Base-by-base conservation (phyloP, 2,797 vertebrate species). In the Todus mexicanus region DNA sequence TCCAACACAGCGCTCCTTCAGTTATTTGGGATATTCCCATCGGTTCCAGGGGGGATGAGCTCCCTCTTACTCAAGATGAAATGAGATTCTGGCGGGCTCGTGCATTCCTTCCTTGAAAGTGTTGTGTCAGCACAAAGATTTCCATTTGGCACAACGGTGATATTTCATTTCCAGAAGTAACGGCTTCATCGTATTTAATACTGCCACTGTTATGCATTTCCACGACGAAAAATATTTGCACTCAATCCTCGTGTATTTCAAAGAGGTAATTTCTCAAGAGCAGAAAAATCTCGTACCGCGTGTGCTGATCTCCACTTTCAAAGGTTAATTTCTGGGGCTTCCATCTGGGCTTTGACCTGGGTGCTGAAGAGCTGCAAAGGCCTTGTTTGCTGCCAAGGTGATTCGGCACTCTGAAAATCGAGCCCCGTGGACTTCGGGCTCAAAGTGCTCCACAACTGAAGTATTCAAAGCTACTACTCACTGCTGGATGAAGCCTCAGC, bases 151-250 rank as follows among this genome's bases (percentile, higher is more conserved):
- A 60, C 65, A 84, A 61, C 4, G n/a, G 83, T 37, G 65, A 25
- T 77, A 76, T 64, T 92, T 84, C 86, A 74, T 40, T 31, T 87
- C 47, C 64, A 72, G 78, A 87, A 57, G 54, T 59, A 80, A 72
- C 18, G 72, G 54, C 69, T 88, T 73, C 42, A 84, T 77, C 80
- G 26, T 37, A 76, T 69, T 61, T 78, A 95, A 93, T 68, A 61
- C 19, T 43, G 63, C 70, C 71, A 70, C 37, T 16, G 40, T 69
- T 80, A 60, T 60, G 56, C 76, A 87, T 33, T 77, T 73, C 42
- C 18, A 20, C 21, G 72, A 51, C 40, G 57, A 76, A 84, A 77
- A 88, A 79, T 73, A 56, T 2, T 16, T 13, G 42, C 38, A 54
- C 27, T 85, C 54, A 77, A 27, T 70, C 38, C 35, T 33, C 47